Percentiles rank a stretch among this genome's conserved stretches.
Conservation (phyloP, 2,888 invertebrate genomes). For the Caenorhabditis imperialis region DNA sequence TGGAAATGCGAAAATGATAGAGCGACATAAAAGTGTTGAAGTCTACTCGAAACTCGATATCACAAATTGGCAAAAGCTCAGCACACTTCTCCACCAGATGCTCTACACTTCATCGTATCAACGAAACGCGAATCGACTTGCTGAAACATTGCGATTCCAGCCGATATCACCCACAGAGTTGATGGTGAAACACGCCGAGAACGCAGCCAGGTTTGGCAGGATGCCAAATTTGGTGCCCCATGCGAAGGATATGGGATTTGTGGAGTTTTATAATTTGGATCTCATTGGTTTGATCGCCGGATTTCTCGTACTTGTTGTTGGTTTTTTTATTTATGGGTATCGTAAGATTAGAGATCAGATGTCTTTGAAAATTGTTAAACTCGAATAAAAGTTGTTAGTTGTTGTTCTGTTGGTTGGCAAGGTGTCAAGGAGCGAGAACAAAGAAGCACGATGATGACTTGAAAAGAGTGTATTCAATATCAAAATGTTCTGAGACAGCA, state of each 20-base stretch:
- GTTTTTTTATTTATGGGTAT: not conserved
- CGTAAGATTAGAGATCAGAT: too few relatives aligned
- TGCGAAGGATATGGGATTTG: conserved; percentile 36
- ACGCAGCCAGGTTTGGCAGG: conserved; percentile 36
- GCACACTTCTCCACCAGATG: conserved; percentile 15
- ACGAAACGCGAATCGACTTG: conserved; percentile 24
- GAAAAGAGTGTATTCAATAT: too few relatives aligned
- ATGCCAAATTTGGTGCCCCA: conserved; percentile 31
- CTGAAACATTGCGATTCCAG: conserved; percentile 29
- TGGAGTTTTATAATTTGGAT: conserved; percentile 28
- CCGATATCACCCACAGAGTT: conserved; percentile 24
- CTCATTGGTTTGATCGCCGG: not conserved
- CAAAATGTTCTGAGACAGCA: too few relatives aligned
- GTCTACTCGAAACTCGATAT: conserved; percentile 32
- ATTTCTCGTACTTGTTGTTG: not conserved
- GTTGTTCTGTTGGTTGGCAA: too few relatives aligned
- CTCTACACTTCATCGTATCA: conserved; percentile 12
- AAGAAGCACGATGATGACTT: too few relatives aligned
- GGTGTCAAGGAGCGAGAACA: too few relatives aligned
- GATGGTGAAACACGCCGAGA: conserved; percentile 37
- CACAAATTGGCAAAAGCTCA: conserved; percentile 29
- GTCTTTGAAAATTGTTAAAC: too few relatives aligned
- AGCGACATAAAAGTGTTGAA: conserved; percentile 19
- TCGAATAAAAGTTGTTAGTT: too few relatives aligned
- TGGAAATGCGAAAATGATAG: conserved; percentile 42